Evolutionary conservation across 1,140 invertebrate genomes (phyloP), one percentile per base, ranked within the genome.

Genomic region (Neodiprion lecontei): DNA sequence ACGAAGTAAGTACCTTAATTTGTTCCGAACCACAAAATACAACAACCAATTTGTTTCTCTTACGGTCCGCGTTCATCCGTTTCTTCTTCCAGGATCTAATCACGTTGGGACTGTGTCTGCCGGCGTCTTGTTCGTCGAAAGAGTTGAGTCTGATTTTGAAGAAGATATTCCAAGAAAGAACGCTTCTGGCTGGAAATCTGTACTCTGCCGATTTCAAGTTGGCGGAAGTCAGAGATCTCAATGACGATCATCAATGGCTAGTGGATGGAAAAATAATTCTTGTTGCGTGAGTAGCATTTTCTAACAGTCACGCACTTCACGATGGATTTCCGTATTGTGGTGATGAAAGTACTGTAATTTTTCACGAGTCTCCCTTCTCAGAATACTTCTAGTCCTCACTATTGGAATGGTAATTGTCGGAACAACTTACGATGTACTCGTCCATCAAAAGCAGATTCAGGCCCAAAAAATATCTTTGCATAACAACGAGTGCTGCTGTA

Each of bases 31-130:
- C 28, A n/a, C 3, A 40, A 40, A 40, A 2, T 5, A 5, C 28
- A 40, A 1, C 28, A 3, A 40, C 28, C 53, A 67, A 73, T 73
- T 72, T 67, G 17, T 68, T 71, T 28, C 70, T 14, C 47, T 69
- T 4, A 69, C 8, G 11, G 40, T 28, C 2, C 40, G 17, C 53
- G 4, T 61, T 17, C 11, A 61, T 61, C n/a, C 17, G 17, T 21
- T n/a, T 71, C 67, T 75, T n/a, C 48, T 80, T 78, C 23, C 70
- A 89, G 87, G 77, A 87, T 73, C 14, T 85, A 4, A 75, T 88
- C 21, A 80, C 78, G 0, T 72, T 88, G 0, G 88, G 88, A 21
- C 77, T 89, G 11, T 89, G 88, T 73, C 74, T 88, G n/a, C 88
- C 88, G 0, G 77, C 77, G 0, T 82, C 84, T 0, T 88, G 88